A percentile compares a stretch with the other conserved stretches of the same genome.
Conservation (phyloP, 2,797 vertebrate species). For the Craterocephalus amniculus region DNA sequence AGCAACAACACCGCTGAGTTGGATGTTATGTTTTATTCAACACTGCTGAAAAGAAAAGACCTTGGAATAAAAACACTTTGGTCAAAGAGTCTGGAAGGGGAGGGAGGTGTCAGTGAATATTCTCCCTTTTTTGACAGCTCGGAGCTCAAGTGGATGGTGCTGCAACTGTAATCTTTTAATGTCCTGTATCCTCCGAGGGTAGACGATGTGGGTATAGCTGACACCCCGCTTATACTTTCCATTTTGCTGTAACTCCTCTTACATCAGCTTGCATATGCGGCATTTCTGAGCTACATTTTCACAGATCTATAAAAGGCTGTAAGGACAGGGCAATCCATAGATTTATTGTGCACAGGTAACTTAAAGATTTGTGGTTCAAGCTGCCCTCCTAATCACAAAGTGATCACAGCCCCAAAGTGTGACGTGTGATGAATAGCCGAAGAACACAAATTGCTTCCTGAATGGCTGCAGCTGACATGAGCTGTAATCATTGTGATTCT, state of each 20-base stretch:
- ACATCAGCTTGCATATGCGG: slow-evolving; percentile 1
- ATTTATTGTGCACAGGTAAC: slow-evolving; percentile 7
- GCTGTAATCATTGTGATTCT: slow-evolving; percentile 36
- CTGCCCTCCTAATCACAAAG: slow-evolving; percentile 12
- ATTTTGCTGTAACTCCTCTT: not conserved
- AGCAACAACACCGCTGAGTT: slow-evolving; percentile 23
- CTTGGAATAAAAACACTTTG: slow-evolving; percentile 33
- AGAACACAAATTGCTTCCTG: slow-evolving; percentile 24
- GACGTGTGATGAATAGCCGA: slow-evolving; percentile 32
- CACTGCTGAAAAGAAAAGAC: slow-evolving; percentile 30
- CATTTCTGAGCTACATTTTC: not conserved
- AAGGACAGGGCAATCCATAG: not conserved
- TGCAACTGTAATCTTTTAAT: slow-evolving; percentile 12
- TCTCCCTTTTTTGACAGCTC: slow-evolving; percentile 18
- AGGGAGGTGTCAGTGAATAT: slow-evolving; percentile 24
- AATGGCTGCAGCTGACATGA: slow-evolving; percentile 32
- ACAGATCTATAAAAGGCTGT: not conserved
- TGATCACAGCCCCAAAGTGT: slow-evolving; percentile 13
- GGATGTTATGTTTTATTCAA: slow-evolving; percentile 65
- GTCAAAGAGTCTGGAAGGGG: not conserved
- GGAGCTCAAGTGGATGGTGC: slow-evolving; percentile 1
- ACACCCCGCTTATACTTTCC: not conserved
- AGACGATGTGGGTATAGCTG: slow-evolving; percentile 5
- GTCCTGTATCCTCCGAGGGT: not conserved
- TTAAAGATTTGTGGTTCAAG: not conserved